A percentile compares a stretch with the other conserved stretches of the same genome.
phyloP scores from a whole-genome alignment of 2,797 vertebrate genomes.

The Myotis vivesi region DNA sequence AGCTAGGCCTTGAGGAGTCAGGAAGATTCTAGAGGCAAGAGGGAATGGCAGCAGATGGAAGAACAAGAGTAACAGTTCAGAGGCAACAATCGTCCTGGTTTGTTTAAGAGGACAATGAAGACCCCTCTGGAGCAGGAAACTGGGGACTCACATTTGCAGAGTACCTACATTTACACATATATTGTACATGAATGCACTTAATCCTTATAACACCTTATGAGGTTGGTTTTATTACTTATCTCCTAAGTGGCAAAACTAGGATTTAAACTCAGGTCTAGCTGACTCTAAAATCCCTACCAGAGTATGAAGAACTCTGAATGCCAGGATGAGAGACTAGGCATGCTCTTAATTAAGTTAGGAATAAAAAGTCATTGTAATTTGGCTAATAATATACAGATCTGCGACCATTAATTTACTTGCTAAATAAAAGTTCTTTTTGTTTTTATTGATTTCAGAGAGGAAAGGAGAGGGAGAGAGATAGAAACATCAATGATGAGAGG shows the following conservation, averaged over 20 bases:
- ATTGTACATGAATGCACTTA: neutral
- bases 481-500: too few species aligned
- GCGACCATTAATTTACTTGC: slow-evolving; percentile 19
- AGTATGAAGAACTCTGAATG: slow-evolving; percentile 25
- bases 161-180: neutral
- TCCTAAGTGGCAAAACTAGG: neutral
- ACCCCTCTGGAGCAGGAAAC: neutral
- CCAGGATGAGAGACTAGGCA: neutral
- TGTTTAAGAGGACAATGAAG: neutral
- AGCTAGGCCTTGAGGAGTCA: neutral
- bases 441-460: neutral
- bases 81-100: slow-evolving; percentile 25
- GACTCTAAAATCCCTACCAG: neutral
- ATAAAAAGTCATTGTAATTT: slow-evolving; percentile 4
- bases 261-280: slow-evolving; percentile 8
- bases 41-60: neutral
- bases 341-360: slow-evolving; percentile 6
- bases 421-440: neutral
- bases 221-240: neutral
- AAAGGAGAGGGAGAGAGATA: too few species aligned
- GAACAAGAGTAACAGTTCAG: neutral
- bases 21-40: slow-evolving; percentile 1
- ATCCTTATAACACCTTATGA: neutral
- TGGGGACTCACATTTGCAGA: neutral
- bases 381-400: slow-evolving; percentile 13